Percentiles rank a stretch among this genome's conserved stretches.
Conservation (phyloP, 1,140 invertebrate genomes). For the Helicoverpa armigera region DNA sequence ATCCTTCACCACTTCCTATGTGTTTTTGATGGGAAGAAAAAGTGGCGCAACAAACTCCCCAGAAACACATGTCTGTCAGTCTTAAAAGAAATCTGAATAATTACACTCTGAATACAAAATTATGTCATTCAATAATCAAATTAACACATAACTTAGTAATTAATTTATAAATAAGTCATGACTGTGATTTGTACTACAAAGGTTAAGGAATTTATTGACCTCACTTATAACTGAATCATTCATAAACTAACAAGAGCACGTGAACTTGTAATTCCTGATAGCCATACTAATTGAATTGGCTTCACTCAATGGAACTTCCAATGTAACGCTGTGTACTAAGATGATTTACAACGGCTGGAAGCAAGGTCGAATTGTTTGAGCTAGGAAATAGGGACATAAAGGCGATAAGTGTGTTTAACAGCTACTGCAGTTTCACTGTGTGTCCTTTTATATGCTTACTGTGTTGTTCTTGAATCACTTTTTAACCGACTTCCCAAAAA, state of each 20-base stretch:
- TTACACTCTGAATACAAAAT: no score
- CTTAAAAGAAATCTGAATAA: no score
- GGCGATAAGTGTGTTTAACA: no score
- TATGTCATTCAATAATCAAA: background rate
- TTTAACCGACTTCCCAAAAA: no score
- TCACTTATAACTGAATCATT: slow-evolving; percentile 13
- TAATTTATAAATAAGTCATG: slow-evolving; percentile 4
- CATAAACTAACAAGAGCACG: background rate
- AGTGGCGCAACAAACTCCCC: no score
- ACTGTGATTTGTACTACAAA: background rate
- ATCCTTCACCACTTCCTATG: no score
- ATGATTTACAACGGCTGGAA: background rate
- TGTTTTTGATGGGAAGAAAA: no score
- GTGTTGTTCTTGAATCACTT: no score
- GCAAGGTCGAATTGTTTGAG: slow-evolving; percentile 3
- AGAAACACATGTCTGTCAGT: no score
- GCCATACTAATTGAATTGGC: slow-evolving; percentile 4
- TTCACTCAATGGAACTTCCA: background rate
- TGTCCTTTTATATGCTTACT: no score
- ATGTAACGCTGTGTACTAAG: background rate
- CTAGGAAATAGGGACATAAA: background rate
- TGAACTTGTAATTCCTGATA: background rate
- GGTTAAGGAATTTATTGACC: background rate
- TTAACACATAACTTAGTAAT: background rate
- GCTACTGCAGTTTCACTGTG: no score